Evolutionary conservation across 2,113 vertebrate genomes (phyloP).

Genomic region (Bos javanicus): DNA sequence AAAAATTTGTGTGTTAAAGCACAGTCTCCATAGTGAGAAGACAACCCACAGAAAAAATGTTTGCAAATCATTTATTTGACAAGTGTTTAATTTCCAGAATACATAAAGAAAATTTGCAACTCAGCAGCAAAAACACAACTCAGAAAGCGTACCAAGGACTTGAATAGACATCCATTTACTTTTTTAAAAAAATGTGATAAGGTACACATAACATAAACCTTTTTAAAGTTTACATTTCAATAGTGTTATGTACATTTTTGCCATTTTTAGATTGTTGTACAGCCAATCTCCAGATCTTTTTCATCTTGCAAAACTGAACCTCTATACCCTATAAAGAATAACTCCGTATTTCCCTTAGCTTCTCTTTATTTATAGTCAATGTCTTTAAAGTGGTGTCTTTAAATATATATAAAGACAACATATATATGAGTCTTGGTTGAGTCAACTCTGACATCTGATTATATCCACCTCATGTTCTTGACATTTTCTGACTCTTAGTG

Average conservation of each 20-base stretch:
- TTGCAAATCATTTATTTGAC: background rate
- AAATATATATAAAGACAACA: background rate
- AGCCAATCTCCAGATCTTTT: background rate
- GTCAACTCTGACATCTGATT: background rate
- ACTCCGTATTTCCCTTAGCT: background rate
- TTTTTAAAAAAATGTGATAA: background rate
- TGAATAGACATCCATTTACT: background rate
- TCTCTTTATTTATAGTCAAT: background rate
- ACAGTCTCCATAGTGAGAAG: background rate
- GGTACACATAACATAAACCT: background rate
- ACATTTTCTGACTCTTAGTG: background rate
- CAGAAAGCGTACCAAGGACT: background rate
- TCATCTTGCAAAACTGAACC: background rate
- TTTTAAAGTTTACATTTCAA: background rate
- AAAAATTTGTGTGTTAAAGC: background rate
- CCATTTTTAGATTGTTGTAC: background rate
- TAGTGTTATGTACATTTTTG: background rate
- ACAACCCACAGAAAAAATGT: background rate
- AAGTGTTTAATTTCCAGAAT: background rate
- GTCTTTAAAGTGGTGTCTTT: background rate
- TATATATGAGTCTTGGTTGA: background rate
- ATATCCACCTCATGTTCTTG: background rate
- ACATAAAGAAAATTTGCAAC: background rate
- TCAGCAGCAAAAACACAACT: background rate
- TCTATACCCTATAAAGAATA: background rate